Base-by-base conservation (phyloP, 2,797 vertebrate genomes). In the Oryzias sinensis region DNA sequence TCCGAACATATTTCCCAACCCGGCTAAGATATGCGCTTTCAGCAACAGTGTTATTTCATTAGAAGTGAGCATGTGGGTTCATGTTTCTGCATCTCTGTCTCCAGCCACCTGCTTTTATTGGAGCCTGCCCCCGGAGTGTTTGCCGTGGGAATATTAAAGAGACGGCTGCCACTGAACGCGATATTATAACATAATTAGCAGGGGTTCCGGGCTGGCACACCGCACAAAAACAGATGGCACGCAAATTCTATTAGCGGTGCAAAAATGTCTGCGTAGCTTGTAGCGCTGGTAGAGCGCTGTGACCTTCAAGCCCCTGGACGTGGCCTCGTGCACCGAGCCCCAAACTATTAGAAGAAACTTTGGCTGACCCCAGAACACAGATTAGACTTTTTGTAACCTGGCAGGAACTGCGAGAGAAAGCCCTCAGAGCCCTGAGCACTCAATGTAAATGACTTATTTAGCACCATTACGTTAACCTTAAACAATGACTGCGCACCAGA, bases 181-280 rank as follows among this genome's bases (percentile, higher is more conserved):
- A 94, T 93, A 93, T 83, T 90, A 85, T 87, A 91, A 94, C 91
- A 91, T 95, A 88, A 93, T 95, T 95, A 94, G 92, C 93, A 92
- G 92, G 92, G 91, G 92, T 93, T 87, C 89, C 71, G 82, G 82
- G 83, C 89, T 92, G 90, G 90, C 90, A 91, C 89, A 79, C 89
- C 62, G 51, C 85, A 77, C 37, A 82, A 93, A 89, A 94, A 91
- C 95, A 96, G 95, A 97, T 96, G 96, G 94, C 89, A 82, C 74
- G 89, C 90, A 95, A 94, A 96, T 96, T 97, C 94, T 94, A 95
- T 96, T 95, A 95, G 91, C 90, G 65, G 85, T 68, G 86, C 87
- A 88, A 84, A 86, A 87, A 86, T 93, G 94, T 90, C 93, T 90
- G 89, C 89, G 76, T 90, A 82, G 83, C 87, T 89, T 86, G 87